Evolutionary conservation across 2,797 vertebrate species (phyloP).

Genomic region (Mallotus villosus): DNA sequence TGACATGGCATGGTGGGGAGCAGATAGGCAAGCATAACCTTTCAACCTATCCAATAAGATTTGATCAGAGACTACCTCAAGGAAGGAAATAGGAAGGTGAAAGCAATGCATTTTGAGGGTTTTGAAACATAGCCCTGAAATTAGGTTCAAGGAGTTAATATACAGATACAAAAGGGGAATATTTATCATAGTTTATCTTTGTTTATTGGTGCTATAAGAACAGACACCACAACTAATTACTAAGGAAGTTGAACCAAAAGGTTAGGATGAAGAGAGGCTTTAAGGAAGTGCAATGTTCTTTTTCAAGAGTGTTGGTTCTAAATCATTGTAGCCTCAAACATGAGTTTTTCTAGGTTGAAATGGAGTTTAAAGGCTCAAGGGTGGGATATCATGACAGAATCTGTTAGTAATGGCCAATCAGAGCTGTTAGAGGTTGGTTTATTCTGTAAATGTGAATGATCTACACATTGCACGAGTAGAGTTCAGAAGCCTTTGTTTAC

Average conservation of each 20-base stretch:
- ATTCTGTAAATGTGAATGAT: background rate
- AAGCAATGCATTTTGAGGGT: background rate
- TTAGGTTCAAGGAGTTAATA: background rate
- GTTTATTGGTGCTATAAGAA: conserved; percentile 38
- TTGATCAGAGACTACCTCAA: background rate
- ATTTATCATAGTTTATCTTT: background rate
- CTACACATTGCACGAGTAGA: background rate
- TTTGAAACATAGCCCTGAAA: background rate
- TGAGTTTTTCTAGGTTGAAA: background rate
- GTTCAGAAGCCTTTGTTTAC: conserved; percentile 4
- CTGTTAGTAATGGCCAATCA: background rate
- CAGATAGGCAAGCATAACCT: background rate
- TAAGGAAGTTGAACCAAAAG: conserved; percentile 11
- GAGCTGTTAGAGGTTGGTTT: background rate
- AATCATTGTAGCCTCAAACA: background rate
- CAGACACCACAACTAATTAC: conserved; percentile 41
- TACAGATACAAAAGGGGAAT: conserved; percentile 19
- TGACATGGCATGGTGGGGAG: background rate
- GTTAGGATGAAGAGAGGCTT: background rate
- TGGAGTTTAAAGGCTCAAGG: background rate
- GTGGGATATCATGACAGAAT: background rate
- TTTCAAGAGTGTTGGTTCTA: background rate
- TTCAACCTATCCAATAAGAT: background rate
- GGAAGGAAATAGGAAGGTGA: background rate
- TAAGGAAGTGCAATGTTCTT: background rate